phyloP scores from a whole-genome alignment of 1,140 invertebrate genomes.

The Cydia strobilella region DNA sequence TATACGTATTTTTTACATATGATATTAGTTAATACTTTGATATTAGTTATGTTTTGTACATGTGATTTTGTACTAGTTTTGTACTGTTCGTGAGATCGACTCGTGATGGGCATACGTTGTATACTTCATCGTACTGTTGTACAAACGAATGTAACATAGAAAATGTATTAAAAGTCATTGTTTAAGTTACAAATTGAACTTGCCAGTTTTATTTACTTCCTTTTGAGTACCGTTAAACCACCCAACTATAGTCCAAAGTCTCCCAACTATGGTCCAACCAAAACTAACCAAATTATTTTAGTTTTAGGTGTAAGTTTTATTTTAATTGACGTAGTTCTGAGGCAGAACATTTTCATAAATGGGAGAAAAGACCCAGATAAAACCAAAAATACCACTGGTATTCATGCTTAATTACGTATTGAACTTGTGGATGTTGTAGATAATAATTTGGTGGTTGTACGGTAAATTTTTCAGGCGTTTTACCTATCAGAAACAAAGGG shows the following conservation, averaged over 20 bases:
- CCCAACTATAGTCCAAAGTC: neutral
- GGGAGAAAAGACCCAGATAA: too few species aligned
- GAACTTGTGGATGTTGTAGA: too few species aligned
- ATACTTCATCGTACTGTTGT: constrained; percentile 69
- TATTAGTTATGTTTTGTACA: constrained; percentile 46
- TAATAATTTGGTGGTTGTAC: too few species aligned
- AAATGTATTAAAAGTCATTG: constrained; percentile 76
- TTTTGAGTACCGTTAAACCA: neutral
- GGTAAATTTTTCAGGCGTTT: too few species aligned
- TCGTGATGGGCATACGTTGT: constrained; percentile 51
- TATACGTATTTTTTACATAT: constrained; percentile 7
- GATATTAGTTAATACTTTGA: constrained; percentile 13
- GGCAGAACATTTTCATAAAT: too few species aligned
- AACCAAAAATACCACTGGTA: too few species aligned
- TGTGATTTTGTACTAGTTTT: constrained; percentile 53
- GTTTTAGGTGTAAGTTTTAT: too few species aligned
- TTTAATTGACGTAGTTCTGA: too few species aligned
- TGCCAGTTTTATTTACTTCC: constrained; percentile 57
- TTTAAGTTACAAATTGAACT: constrained; percentile 71
- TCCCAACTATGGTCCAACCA: neutral
- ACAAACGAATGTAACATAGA: constrained; percentile 75
- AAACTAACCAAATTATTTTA: too few species aligned
- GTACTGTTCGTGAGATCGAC: constrained; percentile 55
- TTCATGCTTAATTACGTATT: too few species aligned
- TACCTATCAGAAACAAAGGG: too few species aligned